phyloP scores from a whole-genome alignment of 2,113 vertebrate species.

The Carettochelys insculpta region DNA sequence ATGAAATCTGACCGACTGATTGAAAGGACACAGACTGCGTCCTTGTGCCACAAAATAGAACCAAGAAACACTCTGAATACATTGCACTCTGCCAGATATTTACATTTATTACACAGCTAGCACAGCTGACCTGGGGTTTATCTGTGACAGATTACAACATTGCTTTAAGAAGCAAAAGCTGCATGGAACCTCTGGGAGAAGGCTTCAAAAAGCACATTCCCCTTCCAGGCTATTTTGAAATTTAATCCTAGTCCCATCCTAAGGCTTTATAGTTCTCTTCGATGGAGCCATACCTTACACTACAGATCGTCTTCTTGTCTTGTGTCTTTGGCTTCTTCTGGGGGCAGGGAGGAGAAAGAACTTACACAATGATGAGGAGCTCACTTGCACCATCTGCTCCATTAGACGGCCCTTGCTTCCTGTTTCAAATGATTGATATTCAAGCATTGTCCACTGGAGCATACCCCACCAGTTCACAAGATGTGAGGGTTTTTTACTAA shows the following conservation, averaged over 20 bases:
- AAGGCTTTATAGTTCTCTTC: slow-evolving; percentile 37
- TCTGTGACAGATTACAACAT: slow-evolving; percentile 1
- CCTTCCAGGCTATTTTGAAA: slow-evolving; percentile 54
- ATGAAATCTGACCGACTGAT: slow-evolving; percentile 54
- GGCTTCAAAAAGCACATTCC: slow-evolving; percentile 37
- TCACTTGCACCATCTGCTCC: slow-evolving; percentile 51
- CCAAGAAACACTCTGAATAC: rapidly evolving
- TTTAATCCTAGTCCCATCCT: slow-evolving; percentile 12
- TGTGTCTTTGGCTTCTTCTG: slow-evolving; percentile 35
- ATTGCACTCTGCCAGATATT: slow-evolving; percentile 11
- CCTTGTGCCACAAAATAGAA: not conserved
- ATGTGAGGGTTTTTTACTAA: slow-evolving; percentile 18
- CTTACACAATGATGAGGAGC: slow-evolving; percentile 22
- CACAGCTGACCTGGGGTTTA: not conserved
- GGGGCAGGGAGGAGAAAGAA: not conserved
- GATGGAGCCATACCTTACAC: not conserved
- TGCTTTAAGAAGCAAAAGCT: slow-evolving; percentile 40
- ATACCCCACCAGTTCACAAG: not conserved
- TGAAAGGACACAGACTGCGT: rapidly evolving
- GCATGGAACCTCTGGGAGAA: not conserved
- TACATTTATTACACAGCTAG: slow-evolving; percentile 20
- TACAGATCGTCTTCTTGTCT: not conserved
- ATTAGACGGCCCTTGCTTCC: not conserved
- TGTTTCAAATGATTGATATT: not conserved
- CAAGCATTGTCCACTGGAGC: not conserved